Evolutionary conservation across 2,797 vertebrate genomes (phyloP), one percentile per base, ranked within the genome.

Genomic region (Decapterus maruadsi): DNA sequence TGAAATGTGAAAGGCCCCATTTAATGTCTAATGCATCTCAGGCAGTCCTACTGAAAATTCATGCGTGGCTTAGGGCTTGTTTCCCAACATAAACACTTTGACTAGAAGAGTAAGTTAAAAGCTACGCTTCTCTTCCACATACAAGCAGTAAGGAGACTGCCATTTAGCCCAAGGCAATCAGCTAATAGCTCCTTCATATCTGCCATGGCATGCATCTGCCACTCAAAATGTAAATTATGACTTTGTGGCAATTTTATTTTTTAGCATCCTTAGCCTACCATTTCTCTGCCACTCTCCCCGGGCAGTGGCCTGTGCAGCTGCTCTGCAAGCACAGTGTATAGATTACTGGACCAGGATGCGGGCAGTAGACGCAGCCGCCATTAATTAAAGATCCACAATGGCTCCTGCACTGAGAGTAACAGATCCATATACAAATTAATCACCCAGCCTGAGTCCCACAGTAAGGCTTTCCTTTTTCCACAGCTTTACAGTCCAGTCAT

Each of bases 381-480:
- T 94, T 94, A 95, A 94, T 94, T 94, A 95, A 91, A 93, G 87
- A 89, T 92, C 90, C 89, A 92, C 93, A 93, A 91, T 93, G 88
- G 90, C 86, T 87, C 77, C 87, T 81, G 86, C 73, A 54, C 84
- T 68, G 80, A 92, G 87, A 92, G 91, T 92, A 92, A 93, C 87
- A 87, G 91, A 93, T 93, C 91, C 83, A 92, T 93, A 92, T 90
- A 92, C 93, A 94, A 94, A 95, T 94, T 84, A 95, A 95, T 95
- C 93, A 95, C 92, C 84, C 29, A 29, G 83, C 80, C 89, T 81
- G 82, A 90, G 86, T 87, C 86, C 80, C 85, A 87, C 85, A 90
- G 84, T 87, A 85, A 85, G 91, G 86, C 86, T 89, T 85, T 87
- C 84, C 82, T 77, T 73, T 73, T 80, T 85, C 54, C 77, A 64